Conservation (phyloP, 2,888 invertebrate genomes). For the Eristalinus sepulchralis region DNA sequence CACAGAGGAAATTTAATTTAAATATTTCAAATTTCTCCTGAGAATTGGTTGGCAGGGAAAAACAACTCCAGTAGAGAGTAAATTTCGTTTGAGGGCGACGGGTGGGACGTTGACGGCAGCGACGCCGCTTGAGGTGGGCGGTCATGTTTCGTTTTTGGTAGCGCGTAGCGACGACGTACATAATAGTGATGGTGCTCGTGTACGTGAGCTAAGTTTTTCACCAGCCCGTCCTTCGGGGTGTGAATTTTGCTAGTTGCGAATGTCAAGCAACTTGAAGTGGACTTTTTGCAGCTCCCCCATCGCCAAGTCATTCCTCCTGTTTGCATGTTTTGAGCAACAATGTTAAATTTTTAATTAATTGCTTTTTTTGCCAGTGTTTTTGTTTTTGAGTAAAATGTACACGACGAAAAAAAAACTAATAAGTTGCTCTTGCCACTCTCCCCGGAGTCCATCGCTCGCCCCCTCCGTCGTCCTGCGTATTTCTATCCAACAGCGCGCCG, state of each 20-base stretch:
- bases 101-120: slow-evolving; percentile 5
- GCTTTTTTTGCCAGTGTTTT: slow-evolving; percentile 13
- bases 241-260: slow-evolving; percentile 65
- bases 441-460: neutral
- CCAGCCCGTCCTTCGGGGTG: slow-evolving; percentile 49
- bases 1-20: slow-evolving; percentile 72
- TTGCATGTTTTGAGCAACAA: slow-evolving; percentile 46
- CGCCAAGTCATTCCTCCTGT: slow-evolving; percentile 3
- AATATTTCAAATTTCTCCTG: slow-evolving; percentile 72
- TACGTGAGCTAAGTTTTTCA: slow-evolving; percentile 35
- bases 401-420: slow-evolving; percentile 60
- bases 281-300: slow-evolving; percentile 44
- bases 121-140: neutral
- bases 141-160: slow-evolving; percentile 24
- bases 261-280: slow-evolving; percentile 47
- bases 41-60: slow-evolving; percentile 69
- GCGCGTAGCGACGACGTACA: neutral
- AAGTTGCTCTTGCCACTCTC: slow-evolving; percentile 14
- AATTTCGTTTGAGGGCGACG: slow-evolving; percentile 49
- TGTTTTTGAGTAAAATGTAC: slow-evolving; percentile 33
- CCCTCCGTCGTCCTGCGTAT: neutral
- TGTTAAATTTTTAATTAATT: slow-evolving; percentile 69
- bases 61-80: slow-evolving; percentile 60
- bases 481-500: neutral
- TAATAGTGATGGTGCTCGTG: neutral